Base-by-base conservation (phyloP, 1,140 invertebrate species). In the Paracyclopina nana region DNA sequence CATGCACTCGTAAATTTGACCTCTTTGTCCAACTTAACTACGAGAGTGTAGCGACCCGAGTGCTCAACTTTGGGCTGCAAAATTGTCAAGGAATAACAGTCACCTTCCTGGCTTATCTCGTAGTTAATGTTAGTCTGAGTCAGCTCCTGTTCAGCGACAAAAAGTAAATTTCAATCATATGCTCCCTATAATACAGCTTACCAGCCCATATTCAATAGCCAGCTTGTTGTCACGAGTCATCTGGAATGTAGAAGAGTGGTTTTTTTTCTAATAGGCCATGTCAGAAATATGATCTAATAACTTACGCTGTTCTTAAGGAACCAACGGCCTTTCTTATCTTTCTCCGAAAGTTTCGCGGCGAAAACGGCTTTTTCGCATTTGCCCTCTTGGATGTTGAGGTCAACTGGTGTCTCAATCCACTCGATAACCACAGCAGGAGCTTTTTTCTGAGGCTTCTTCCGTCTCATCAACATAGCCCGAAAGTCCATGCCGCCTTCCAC, bases 401-500 rank as follows among this genome's bases (percentile, higher is more conserved):
- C 50, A 14, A 52, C 41, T 4, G 50, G 50, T 6, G 9, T 52
- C 41, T 52, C 31, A 4, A 52, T 52, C 50, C 50, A 52, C n/a
- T 52, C 45, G 26, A 20, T 44, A 14, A 14, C 27, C 25, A 9
- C n/a, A 16, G 6, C 2, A 6, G 29, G 24, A 4, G 29, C 27
- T 27, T 52, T 52, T 22, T 38, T 43, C 24, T 52, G 50, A 6
- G 16, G 22, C 20, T 88, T 87, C 67, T 91, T 91, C 61, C 87
- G 79, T 68, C 91, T 91, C 65, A 95, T 94, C 52, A 99, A 71
- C 79, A 95, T 84, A 54, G 88, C 77, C 68, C 94, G 78, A 78
- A 97, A 99, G 68, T 99, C 94, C 80, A 97, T 87, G 59, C 85
- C 44, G 24, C 54, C 30, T 64, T 71, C 72, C 86, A 86, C 88